Evolutionary conservation across 2,797 vertebrate species (phyloP), one percentile per base, ranked within the genome.

Genomic region (Gila robusta): DNA sequence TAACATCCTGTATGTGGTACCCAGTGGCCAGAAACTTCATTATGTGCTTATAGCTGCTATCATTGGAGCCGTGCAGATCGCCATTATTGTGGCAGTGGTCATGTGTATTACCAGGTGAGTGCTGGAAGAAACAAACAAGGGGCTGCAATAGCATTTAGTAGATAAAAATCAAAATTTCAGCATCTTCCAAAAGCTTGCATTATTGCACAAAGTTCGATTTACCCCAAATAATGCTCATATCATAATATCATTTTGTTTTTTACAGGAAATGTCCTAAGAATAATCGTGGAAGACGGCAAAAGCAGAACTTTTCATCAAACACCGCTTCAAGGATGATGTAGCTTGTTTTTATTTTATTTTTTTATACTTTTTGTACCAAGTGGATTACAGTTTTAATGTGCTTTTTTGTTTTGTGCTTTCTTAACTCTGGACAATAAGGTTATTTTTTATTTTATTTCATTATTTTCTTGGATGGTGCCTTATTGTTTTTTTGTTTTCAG

Each of bases 1-100:
- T 87, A 99, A 98, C 94, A 97, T 99, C 93, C 96, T 99, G 86
- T 99, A 99, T 87, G 98, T 99, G 90, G 98, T 99, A 69, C 98
- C 98, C 59, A 99, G 98, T 62, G 97, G 98, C 67, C 97, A 99
- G 94, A 99, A 99, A 93, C 97, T 99, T 87, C 99, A 98, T 21
- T 99, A 99, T 85, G 97, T 99, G 89, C 98, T 99, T 79, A 99
- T 99, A 87, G 98, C 98, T 88, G 98, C 98, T 92, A 98, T 99
- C 92, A 99, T 99, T 88, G 98, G 98, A 92, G 98, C 98, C 28
- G 97, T 99, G 37, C 98, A 99, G 96, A 99, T 99, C 64, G 97
- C 98, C 83, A 96, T 99, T 90, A 99, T 99, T 86, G 97, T 99
- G 70, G 98, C 98, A 52, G 98, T 99, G 88, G 98, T 99, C 90